Base-by-base conservation (phyloP, 2,888 invertebrate species). In the Hirtodrosophila cameraria region DNA sequence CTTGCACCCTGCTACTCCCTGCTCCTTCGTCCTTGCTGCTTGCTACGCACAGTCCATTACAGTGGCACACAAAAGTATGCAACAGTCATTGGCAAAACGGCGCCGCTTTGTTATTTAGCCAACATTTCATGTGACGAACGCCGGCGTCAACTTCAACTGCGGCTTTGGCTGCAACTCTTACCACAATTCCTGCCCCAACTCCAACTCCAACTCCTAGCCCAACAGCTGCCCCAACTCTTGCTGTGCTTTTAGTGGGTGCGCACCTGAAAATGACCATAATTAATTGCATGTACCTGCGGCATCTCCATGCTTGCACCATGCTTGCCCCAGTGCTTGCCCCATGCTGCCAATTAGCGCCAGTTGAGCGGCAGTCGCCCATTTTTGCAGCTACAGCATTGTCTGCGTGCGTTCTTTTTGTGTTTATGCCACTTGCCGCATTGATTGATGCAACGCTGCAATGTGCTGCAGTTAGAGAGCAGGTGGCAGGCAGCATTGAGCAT, bases 211-310 rank as follows among this genome's bases (percentile, higher is more conserved):
- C 41, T 16, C 15, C 27, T 23, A 9, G 41, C n/a, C n/a, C n/a
- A n/a, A n/a, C n/a, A 38, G 30, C 46, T 11, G n/a, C 48, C 15
- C 18, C 30, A 33, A 20, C 15, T 20, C 8, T 42, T 25, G 27
- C 12, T 31, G 42, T 41, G 46, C 28, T 31, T 50, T 67, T 52
- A 46, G 70, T 43, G 49, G 25, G 35, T 49, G 65, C 52, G 60
- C 83, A 82, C 73, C 83, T 80, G 85, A 63, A 82, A 85, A 83
- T 83, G 80, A 83, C 80, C 86, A 85, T 83, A 83, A 83, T 85
- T 85, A 85, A 83, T 83, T 83, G 86, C 86, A 46, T 75, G 86
- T 78, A 67, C 80, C 86, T 82, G 70, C 49, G 82, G 57, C 58
- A 9, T 28, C 18, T 33, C 20, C 11, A 18, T 20, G 3, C 5